phyloP scores from a whole-genome alignment of 2,797 vertebrate species.

The Balearica regulorum region DNA sequence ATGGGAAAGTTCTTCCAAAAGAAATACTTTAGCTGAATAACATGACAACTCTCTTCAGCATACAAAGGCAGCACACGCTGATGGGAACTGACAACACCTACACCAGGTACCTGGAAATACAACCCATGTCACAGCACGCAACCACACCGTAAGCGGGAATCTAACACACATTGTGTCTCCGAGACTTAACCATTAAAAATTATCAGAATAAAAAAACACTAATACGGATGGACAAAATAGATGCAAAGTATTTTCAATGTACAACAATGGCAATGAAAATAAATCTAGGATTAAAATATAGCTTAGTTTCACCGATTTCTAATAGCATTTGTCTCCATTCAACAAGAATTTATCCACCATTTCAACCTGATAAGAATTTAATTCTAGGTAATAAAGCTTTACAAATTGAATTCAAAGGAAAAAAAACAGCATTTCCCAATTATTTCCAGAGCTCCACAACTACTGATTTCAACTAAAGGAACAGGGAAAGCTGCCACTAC shows the following conservation, averaged over 20 bases:
- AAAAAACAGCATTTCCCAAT: background rate
- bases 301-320: constrained; percentile 41
- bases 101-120: background rate
- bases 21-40: background rate
- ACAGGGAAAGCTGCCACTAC: background rate
- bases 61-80: background rate
- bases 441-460: constrained; percentile 8
- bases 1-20: background rate
- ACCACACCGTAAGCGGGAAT: background rate
- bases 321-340: constrained; percentile 45
- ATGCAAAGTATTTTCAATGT: background rate
- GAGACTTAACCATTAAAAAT: background rate
- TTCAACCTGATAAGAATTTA: constrained; percentile 55
- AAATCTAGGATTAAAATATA: constrained; percentile 54
- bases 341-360: constrained; percentile 49
- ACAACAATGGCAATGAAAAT: constrained; percentile 27
- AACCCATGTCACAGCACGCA: background rate
- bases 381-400: constrained; percentile 62
- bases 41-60: background rate
- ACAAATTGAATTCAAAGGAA: constrained; percentile 45
- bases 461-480: background rate
- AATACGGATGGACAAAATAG: background rate
- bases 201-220: background rate
- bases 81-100: background rate
- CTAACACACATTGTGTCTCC: background rate